Conservation (phyloP, 1,140 invertebrate genomes). For the Cyclina sinensis region DNA sequence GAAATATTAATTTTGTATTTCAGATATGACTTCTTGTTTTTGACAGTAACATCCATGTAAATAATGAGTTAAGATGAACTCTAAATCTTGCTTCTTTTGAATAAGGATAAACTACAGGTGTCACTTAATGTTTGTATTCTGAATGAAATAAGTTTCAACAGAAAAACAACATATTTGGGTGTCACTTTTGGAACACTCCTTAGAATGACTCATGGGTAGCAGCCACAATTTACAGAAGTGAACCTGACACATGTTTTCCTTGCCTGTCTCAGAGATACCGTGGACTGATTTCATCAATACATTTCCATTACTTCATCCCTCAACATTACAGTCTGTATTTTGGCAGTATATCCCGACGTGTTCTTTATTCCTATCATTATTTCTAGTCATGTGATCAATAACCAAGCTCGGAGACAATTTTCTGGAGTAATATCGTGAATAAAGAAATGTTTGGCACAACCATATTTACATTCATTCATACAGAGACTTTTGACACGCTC, state of each 20-base stretch:
- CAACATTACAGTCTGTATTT: background rate
- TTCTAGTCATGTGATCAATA: conserved; percentile 19
- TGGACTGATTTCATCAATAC: conserved; percentile 27
- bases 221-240: background rate
- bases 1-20: too few relatives aligned
- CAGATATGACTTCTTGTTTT: too few relatives aligned
- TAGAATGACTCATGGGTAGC: conserved; percentile 3
- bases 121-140: too few relatives aligned
- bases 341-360: background rate
- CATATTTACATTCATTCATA: background rate
- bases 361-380: conserved; percentile 34
- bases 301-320: conserved; percentile 30
- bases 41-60: too few relatives aligned
- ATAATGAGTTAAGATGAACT: too few relatives aligned
- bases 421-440: conserved; percentile 27
- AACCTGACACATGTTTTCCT: conserved; percentile 26
- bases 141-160: too few relatives aligned
- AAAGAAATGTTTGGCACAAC: conserved; percentile 21
- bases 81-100: too few relatives aligned
- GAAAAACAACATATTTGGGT: too few relatives aligned
- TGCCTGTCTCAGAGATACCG: background rate
- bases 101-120: too few relatives aligned
- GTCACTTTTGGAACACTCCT: too few relatives aligned
- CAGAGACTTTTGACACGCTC: too few relatives aligned
- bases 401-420: background rate